These are phyloP conservation scores for Gallinago nigripennis DNA, from an alignment of 2,797 vertebrate species.

Conservation along the genomic window DNA sequence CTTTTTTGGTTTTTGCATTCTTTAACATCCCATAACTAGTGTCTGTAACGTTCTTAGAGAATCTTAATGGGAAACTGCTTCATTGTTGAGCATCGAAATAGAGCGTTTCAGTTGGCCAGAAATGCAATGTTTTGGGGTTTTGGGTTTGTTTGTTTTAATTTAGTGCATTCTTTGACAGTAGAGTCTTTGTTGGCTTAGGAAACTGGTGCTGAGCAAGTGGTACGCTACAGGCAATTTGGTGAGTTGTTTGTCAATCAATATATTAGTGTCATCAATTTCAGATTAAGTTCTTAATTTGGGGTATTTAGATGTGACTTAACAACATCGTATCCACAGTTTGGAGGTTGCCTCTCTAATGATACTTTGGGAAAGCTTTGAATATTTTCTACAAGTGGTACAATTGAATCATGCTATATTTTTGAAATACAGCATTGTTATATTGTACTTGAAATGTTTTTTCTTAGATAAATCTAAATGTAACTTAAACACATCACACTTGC, in stretches of 20 bases:
- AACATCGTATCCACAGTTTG: not conserved
- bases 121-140: not conserved
- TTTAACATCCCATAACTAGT: not conserved
- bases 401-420: not conserved
- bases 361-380: not conserved
- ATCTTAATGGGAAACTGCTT: not conserved
- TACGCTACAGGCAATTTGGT: not conserved
- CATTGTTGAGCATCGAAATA: fast-evolving
- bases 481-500: not conserved
- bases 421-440: not conserved
- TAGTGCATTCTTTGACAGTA: not conserved
- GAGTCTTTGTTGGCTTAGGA: not conserved
- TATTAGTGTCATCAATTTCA: not conserved
- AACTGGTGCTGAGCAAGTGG: not conserved
- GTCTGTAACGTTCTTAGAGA: not conserved
- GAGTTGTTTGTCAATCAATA: not conserved
- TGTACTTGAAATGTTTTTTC: not conserved
- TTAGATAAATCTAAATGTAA: not conserved
- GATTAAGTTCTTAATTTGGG: not conserved
- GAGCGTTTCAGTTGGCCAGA: not conserved
- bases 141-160: not conserved
- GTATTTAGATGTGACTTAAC: not conserved
- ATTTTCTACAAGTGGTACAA: not conserved
- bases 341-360: not conserved
- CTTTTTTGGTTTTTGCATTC: not conserved